Conservation (phyloP, 2,797 vertebrate genomes). For the Serranus cabrilla region DNA sequence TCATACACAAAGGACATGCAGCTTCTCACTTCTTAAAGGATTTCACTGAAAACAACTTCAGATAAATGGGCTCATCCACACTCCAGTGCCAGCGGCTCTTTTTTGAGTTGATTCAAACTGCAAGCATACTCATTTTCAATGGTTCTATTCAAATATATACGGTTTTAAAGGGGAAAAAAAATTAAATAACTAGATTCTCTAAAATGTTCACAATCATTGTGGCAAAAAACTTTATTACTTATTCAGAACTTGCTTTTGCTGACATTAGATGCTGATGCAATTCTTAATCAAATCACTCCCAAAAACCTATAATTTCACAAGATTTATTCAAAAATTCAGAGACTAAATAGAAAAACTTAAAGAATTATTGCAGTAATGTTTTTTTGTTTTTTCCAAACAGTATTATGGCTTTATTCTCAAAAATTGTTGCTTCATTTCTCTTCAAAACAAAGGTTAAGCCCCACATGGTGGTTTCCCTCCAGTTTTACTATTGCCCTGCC, state of each 20-base stretch:
- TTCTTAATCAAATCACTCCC: not conserved
- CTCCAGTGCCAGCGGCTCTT: not conserved
- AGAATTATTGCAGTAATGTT: too few relatives aligned
- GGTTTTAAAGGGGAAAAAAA: not conserved
- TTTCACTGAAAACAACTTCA: conserved; percentile 23
- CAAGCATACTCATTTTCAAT: conserved; percentile 20
- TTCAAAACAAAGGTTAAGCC: too few relatives aligned
- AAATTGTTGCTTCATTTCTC: too few relatives aligned
- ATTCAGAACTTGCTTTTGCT: not conserved
- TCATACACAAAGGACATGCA: conserved; percentile 46
- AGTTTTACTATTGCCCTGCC: not conserved
- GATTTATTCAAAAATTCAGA: not conserved
- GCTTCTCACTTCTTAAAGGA: conserved; percentile 29
- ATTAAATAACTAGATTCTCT: conserved; percentile 6
- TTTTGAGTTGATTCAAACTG: conserved; percentile 9
- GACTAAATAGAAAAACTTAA: too few relatives aligned
- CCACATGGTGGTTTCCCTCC: not conserved
- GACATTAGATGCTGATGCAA: not conserved
- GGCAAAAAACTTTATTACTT: not conserved
- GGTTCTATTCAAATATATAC: not conserved
- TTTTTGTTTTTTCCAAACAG: too few relatives aligned
- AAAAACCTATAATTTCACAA: not conserved
- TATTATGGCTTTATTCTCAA: too few relatives aligned
- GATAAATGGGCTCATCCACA: conserved; percentile 15
- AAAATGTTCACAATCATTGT: conserved; percentile 10